These are phyloP conservation scores for Dinothrombium tinctorium DNA, from an alignment of 1,140 invertebrate species.

Conservation along the genomic window DNA sequence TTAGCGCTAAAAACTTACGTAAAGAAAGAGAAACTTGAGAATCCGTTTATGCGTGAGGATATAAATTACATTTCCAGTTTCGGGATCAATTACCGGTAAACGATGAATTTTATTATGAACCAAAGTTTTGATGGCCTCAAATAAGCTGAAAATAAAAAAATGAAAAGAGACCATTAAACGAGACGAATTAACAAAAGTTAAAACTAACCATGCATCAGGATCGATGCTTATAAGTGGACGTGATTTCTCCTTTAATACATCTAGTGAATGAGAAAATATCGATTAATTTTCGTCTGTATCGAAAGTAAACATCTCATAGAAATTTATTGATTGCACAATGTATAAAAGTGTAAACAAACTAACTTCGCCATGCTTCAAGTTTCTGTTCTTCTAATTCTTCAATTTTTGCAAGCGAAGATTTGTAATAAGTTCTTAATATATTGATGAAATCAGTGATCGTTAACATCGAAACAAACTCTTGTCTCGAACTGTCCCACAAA, in stretches of 20 bases:
- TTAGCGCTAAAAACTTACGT: constrained; percentile 45
- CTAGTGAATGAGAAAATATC: constrained; percentile 26
- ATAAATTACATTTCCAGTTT: constrained; percentile 88
- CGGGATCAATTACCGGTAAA: constrained; percentile 79
- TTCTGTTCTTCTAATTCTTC: constrained; percentile 93
- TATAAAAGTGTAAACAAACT: too few relatives aligned
- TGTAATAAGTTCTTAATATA: constrained; percentile 83
- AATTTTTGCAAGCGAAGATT: constrained; percentile 62
- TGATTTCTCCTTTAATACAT: constrained; percentile 47
- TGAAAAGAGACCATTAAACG: too few relatives aligned
- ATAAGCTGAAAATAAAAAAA: constrained; percentile 28
- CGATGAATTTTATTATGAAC: constrained; percentile 87
- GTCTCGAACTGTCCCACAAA: constrained; percentile 75
- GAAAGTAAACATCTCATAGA: background rate
- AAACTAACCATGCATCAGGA: constrained; percentile 38
- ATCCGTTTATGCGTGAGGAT: constrained; percentile 98
- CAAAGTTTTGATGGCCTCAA: constrained; percentile 71
- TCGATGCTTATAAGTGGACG: constrained; percentile 60
- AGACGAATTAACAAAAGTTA: too few relatives aligned
- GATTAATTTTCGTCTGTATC: background rate
- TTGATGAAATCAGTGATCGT: constrained; percentile 99
- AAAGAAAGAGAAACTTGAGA: constrained; percentile 89
- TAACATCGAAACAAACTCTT: constrained; percentile 73
- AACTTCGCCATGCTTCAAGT: constrained; percentile 62
- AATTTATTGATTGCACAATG: background rate